These are phyloP conservation scores for Andrena bucephala DNA, from an alignment of 2,888 invertebrate genomes.

Conservation along the genomic window DNA sequence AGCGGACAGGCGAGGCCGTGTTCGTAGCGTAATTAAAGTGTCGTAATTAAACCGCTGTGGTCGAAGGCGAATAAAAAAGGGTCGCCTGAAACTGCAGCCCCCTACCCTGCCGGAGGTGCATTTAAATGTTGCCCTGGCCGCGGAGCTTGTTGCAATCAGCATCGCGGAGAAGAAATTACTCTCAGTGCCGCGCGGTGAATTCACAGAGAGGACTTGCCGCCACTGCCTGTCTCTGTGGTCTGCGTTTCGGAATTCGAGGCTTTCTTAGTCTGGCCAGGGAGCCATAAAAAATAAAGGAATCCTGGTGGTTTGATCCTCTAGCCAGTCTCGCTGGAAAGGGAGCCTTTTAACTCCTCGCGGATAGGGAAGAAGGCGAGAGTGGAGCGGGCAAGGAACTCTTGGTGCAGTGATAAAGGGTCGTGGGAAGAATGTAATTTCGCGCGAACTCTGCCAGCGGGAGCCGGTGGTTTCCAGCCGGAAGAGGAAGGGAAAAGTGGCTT, in stretches of 20 bases:
- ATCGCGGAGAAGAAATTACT: conserved; percentile 44
- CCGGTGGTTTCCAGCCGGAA: conserved; percentile 7
- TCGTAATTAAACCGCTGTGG: conserved; percentile 64
- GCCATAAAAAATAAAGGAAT: conserved; percentile 13
- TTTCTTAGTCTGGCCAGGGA: conserved; percentile 30
- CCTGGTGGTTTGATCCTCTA: conserved; percentile 1
- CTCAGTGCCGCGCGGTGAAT: conserved; percentile 6
- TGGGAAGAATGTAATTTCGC: conserved; percentile 50
- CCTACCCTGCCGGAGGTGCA: not conserved
- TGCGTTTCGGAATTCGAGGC: conserved; percentile 1
- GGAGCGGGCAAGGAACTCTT: not conserved
- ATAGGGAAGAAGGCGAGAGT: conserved; percentile 32
- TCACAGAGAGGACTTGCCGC: not conserved
- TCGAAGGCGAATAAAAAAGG: conserved; percentile 42
- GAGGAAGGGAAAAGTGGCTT: conserved; percentile 15
- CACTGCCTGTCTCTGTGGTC: not conserved
- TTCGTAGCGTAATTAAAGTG: conserved; percentile 63
- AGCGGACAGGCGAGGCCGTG: not conserved
- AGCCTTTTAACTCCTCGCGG: conserved; percentile 28
- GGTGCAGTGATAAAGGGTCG: conserved; percentile 24
- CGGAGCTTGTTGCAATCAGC: conserved; percentile 32
- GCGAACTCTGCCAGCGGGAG: conserved; percentile 6
- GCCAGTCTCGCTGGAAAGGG: not conserved
- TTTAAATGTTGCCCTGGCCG: conserved; percentile 17
- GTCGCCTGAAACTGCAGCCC: conserved; percentile 25